These are phyloP conservation scores for Cyclura pinguis DNA, from an alignment of 2,797 vertebrate genomes.

Conservation along the genomic window DNA sequence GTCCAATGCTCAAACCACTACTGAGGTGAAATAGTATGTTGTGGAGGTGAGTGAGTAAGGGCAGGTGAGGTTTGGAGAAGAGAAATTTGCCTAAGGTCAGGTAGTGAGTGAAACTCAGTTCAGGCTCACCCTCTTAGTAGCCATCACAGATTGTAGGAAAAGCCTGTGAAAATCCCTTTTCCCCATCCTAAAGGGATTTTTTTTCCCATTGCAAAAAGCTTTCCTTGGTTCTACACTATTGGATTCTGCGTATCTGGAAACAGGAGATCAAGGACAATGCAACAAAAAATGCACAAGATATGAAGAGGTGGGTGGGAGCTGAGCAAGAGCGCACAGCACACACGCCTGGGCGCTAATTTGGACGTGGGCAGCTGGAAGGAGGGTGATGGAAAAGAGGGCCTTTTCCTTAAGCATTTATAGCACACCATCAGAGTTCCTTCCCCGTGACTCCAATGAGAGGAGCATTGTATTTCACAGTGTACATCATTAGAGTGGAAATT, in stretches of 20 bases:
- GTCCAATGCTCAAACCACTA: too few species aligned
- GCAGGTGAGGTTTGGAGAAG: background rate
- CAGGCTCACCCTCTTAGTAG: too few species aligned
- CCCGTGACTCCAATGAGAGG: slow-evolving; percentile 22
- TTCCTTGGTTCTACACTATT: background rate
- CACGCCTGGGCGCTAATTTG: background rate
- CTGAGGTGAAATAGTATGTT: background rate
- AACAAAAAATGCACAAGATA: background rate
- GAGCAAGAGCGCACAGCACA: background rate
- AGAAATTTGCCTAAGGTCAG: background rate
- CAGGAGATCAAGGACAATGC: too few species aligned
- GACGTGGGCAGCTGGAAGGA: background rate
- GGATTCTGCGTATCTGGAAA: background rate
- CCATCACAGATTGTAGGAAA: background rate
- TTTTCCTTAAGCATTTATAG: background rate
- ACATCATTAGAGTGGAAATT: slow-evolving; percentile 48
- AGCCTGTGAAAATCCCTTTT: background rate
- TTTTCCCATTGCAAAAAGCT: background rate
- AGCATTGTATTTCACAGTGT: slow-evolving; percentile 24
- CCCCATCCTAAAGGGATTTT: background rate
- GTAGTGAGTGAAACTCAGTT: too few species aligned
- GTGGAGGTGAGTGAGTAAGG: too few species aligned
- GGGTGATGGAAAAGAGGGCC: background rate
- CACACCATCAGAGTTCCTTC: background rate
- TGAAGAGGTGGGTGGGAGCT: background rate